Conservation (phyloP, 2,888 invertebrate genomes). For the Aspidiotus rigidus region DNA sequence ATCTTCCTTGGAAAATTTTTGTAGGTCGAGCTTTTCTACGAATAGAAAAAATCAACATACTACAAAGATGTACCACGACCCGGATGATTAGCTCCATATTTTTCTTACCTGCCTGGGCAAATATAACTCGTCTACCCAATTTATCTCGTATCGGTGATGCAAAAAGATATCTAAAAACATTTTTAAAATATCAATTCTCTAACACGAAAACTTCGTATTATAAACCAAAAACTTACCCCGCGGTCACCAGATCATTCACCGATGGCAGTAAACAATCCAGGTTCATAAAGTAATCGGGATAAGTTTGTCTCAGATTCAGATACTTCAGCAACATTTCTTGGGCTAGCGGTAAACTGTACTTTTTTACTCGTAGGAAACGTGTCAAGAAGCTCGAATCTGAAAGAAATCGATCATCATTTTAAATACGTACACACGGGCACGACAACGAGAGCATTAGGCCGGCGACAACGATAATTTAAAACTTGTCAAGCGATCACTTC, state of each 20-base stretch:
- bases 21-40: conserved; percentile 66
- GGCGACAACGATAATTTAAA: background rate
- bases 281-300: conserved; percentile 61
- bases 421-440: background rate
- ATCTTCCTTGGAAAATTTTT: conserved; percentile 64
- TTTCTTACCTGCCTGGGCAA: conserved; percentile 61
- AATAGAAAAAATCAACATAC: conserved; percentile 6
- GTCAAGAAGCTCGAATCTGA: conserved; percentile 61
- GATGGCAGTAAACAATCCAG: conserved; percentile 61
- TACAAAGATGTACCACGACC: background rate
- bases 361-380: conserved; percentile 68
- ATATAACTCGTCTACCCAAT: conserved; percentile 62
- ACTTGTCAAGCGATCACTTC: no score
- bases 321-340: conserved; percentile 70
- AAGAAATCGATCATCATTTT: conserved; percentile 37
- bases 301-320: conserved; percentile 63
- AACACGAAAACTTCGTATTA: no score
- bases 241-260: conserved; percentile 59
- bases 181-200: conserved; percentile 45
- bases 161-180: conserved; percentile 57
- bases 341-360: conserved; percentile 68
- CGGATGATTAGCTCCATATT: background rate
- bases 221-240: conserved; percentile 43
- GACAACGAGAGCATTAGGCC: background rate
- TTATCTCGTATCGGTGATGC: conserved; percentile 67